Evolutionary conservation across 2,113 vertebrate genomes (phyloP).

Genomic region (Cinclus cinclus): DNA sequence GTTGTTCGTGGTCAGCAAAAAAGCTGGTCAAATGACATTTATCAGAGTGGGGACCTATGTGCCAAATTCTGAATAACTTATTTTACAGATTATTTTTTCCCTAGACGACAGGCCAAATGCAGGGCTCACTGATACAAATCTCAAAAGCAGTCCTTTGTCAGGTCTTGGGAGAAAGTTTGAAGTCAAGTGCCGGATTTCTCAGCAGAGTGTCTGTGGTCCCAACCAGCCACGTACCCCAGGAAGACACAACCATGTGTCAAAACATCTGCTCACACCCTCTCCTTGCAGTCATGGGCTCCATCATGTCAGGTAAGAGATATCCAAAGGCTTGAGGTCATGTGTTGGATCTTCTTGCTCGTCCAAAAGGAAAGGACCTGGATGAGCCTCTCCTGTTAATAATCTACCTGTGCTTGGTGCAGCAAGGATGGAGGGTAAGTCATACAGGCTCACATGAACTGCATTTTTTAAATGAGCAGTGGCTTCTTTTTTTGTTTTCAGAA

Average conservation of each 20-base stretch:
- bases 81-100: background rate
- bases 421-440: background rate
- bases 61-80: background rate
- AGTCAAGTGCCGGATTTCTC: background rate
- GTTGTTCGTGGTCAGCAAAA: background rate
- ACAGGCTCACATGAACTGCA: background rate
- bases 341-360: background rate
- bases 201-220: no score
- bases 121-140: background rate
- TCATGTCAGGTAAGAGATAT: background rate
- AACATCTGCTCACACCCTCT: background rate
- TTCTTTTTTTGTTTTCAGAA: background rate
- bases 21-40: background rate
- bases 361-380: background rate
- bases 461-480: background rate
- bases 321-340: background rate
- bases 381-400: background rate
- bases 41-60: background rate
- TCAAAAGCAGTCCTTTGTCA: background rate
- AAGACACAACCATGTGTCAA: fast-evolving
- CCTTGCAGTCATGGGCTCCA: background rate
- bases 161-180: background rate
- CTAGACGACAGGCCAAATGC: background rate
- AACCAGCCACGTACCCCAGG: background rate
- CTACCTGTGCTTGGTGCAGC: background rate